Evolutionary conservation across 2,113 vertebrate genomes (phyloP).

Genomic region (Callopanchax toddi): DNA sequence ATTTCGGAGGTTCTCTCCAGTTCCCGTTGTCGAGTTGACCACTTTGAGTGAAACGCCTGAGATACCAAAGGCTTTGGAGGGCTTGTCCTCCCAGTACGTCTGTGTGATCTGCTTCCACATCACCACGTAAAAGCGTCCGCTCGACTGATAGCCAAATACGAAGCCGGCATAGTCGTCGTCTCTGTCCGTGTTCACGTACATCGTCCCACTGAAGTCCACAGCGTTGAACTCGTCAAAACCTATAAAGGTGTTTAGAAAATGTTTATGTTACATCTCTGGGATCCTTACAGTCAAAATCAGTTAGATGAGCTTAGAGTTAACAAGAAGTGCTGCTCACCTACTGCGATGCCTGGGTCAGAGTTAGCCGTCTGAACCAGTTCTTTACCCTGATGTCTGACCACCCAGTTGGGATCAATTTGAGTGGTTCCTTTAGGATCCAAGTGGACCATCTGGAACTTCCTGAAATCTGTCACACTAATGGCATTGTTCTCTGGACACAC

Average conservation of each 20-base stretch:
- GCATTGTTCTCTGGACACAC: slow-evolving; percentile 95
- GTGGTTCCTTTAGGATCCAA: slow-evolving; percentile 98
- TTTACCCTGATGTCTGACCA: slow-evolving; percentile 96
- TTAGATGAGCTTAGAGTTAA: neutral
- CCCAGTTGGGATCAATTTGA: slow-evolving; percentile 98
- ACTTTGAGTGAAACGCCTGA: slow-evolving; percentile 97
- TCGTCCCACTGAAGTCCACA: slow-evolving; percentile 97
- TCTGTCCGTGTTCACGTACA: slow-evolving; percentile 96
- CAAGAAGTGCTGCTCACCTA: slow-evolving; percentile 82
- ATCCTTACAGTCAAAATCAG: neutral
- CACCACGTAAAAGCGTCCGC: slow-evolving; percentile 94
- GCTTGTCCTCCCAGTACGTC: slow-evolving; percentile 97
- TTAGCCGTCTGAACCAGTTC: slow-evolving; percentile 98
- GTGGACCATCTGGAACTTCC: slow-evolving; percentile 99
- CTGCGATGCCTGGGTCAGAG: slow-evolving; percentile 96
- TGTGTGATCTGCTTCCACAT: slow-evolving; percentile 99
- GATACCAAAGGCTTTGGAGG: slow-evolving; percentile 94
- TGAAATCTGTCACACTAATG: slow-evolving; percentile 94
- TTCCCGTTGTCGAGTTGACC: slow-evolving; percentile 94
- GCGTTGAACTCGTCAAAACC: slow-evolving; percentile 95
- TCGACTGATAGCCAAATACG: slow-evolving; percentile 97
- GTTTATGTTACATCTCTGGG: neutral
- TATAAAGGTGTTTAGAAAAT: slow-evolving; percentile 49
- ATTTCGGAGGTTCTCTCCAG: slow-evolving; percentile 93
- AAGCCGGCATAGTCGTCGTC: slow-evolving; percentile 98